A percentile compares a stretch with the other conserved stretches of the same genome.
Evolutionary conservation across 37 sponge, comb jelly and placozoan species (phyloP).

Genomic region (Theonella swinhoei): DNA sequence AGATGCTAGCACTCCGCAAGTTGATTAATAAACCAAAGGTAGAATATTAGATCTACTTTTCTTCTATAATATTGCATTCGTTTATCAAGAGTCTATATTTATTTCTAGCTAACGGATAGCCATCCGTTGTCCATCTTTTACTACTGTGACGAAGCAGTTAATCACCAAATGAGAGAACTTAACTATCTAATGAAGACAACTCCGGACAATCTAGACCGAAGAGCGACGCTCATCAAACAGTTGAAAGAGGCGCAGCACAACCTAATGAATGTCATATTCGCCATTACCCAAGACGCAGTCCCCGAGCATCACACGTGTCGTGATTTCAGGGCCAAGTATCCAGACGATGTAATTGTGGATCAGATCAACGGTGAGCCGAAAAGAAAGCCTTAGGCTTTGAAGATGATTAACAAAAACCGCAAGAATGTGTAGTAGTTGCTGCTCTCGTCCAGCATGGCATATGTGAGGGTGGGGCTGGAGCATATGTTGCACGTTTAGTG

Average conservation of each 20-base stretch:
- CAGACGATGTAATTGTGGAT: slow-evolving; percentile 77
- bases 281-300: slow-evolving; percentile 38
- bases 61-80: not conserved
- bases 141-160: slow-evolving; percentile 73
- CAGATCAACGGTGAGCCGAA: slow-evolving; percentile 77
- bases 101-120: slow-evolving; percentile 52
- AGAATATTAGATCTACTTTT: not conserved
- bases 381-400: not conserved
- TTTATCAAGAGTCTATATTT: not conserved
- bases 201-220: slow-evolving; percentile 67
- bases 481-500: too few relatives aligned
- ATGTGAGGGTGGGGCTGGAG: not conserved
- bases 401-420: not conserved
- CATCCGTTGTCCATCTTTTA: slow-evolving; percentile 69
- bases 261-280: slow-evolving; percentile 72
- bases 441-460: too few relatives aligned
- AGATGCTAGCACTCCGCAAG: slow-evolving; percentile 38
- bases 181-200: slow-evolving; percentile 46
- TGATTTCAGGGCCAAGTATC: slow-evolving; percentile 84
- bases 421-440: not conserved
- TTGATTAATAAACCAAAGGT: slow-evolving; percentile 59
- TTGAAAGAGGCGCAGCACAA: slow-evolving; percentile 84
- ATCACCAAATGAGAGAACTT: slow-evolving; percentile 54
- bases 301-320: slow-evolving; percentile 40
- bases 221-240: slow-evolving; percentile 57